Evolutionary conservation across 2,797 vertebrate genomes (phyloP).

Genomic region (Clarias platycephalus): DNA sequence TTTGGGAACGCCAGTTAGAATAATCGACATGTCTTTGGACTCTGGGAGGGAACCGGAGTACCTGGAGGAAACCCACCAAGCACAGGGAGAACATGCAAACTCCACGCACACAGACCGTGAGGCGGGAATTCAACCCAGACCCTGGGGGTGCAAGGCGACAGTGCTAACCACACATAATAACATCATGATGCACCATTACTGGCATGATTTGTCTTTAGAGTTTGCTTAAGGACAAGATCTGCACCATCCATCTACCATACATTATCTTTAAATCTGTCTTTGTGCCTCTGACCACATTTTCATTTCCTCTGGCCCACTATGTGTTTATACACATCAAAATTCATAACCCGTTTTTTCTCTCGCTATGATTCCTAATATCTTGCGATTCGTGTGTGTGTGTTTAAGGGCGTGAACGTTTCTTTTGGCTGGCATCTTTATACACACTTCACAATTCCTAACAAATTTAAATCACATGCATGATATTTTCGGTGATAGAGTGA

Average conservation of each 20-base stretch:
- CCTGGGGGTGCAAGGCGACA: too few species aligned
- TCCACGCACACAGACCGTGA: too few species aligned
- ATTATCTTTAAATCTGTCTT: not conserved
- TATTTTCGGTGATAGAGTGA: not conserved
- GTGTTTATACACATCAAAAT: conserved; percentile 20
- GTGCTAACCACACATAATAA: not conserved
- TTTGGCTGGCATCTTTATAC: conserved; percentile 15
- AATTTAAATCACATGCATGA: not conserved
- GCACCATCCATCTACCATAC: not conserved
- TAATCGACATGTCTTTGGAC: too few species aligned
- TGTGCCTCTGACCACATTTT: conserved; percentile 27
- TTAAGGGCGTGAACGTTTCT: conserved; percentile 7
- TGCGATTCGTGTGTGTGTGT: conserved; percentile 2
- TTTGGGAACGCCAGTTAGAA: too few species aligned
- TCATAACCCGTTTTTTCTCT: not conserved
- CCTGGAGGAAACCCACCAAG: too few species aligned
- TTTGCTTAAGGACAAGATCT: not conserved
- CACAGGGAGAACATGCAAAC: too few species aligned
- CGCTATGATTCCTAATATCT: conserved; percentile 7
- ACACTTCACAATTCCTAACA: conserved; percentile 15
- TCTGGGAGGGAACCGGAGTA: too few species aligned
- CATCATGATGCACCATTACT: not conserved
- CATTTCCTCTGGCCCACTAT: conserved; percentile 15
- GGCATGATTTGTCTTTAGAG: not conserved
- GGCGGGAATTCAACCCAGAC: too few species aligned